A percentile compares a stretch with the other conserved stretches of the same genome.
Conservation (phyloP, 1,140 invertebrate species). For the Aphaenogaster floridana region DNA sequence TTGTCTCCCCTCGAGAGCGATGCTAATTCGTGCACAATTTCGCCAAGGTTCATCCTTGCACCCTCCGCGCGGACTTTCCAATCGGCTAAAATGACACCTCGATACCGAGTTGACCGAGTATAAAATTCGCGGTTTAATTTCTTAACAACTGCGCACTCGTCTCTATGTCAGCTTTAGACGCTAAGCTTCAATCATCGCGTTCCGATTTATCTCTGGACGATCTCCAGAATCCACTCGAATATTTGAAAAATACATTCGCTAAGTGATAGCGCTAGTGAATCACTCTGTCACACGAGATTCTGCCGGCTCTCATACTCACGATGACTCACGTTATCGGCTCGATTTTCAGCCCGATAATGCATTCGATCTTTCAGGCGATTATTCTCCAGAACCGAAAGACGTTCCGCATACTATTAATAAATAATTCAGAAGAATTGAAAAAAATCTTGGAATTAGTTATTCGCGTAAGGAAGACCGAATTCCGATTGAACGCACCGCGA, state of each 20-base stretch:
- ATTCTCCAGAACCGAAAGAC: background rate
- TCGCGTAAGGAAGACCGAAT: constrained; percentile 42
- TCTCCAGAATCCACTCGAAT: background rate
- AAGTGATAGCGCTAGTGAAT: constrained; percentile 16
- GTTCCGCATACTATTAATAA: background rate
- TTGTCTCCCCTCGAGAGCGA: background rate
- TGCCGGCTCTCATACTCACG: constrained; percentile 3
- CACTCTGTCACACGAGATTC: constrained; percentile 17
- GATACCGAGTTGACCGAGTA: background rate
- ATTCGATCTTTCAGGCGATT: background rate
- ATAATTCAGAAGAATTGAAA: constrained; percentile 4
- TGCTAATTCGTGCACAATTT: background rate
- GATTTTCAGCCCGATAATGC: background rate
- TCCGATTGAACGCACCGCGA: constrained; percentile 1
- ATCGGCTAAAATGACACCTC: background rate
- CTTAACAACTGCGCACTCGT: constrained; percentile 27
- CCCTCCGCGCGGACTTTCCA: background rate
- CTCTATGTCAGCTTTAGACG: background rate
- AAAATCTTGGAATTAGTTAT: background rate
- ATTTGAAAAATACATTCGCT: constrained; percentile 27
- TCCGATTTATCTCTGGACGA: background rate
- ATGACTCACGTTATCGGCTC: background rate
- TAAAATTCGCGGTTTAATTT: constrained; percentile 23
- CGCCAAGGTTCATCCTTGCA: constrained; percentile 19
- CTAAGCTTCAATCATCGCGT: background rate